Percentiles rank a stretch among this genome's conserved stretches.
Evolutionary conservation across 1,140 invertebrate species (phyloP).

Genomic region (Pachypeltis micranthus): DNA sequence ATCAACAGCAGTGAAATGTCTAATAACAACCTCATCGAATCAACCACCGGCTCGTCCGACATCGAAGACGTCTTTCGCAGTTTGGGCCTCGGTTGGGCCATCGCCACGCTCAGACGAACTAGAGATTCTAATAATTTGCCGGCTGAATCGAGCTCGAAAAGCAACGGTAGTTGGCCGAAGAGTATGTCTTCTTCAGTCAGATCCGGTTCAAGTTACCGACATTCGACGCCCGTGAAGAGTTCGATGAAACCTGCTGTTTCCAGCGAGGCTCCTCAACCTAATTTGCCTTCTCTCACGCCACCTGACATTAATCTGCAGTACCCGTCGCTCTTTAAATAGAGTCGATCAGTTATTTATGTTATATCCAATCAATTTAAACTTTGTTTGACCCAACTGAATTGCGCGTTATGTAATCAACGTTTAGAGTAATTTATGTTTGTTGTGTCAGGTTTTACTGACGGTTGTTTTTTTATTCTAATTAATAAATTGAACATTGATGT

Average conservation of each 20-base stretch:
- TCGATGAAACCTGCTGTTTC: neutral
- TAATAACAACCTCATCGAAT: neutral
- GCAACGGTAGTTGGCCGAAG: neutral
- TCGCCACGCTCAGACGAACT: conserved; percentile 6
- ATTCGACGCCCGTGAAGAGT: conserved; percentile 10
- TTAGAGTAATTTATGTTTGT: too few species aligned
- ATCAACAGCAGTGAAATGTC: neutral
- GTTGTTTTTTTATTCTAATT: too few species aligned
- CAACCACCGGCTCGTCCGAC: neutral
- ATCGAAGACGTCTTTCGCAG: conserved; percentile 19
- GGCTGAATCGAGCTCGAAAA: neutral
- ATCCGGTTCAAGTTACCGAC: neutral
- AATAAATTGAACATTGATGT: too few species aligned
- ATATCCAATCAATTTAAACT: too few species aligned
- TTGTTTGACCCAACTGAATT: too few species aligned
- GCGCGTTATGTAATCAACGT: too few species aligned
- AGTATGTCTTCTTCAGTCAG: neutral
- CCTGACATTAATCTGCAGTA: neutral
- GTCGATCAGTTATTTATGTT: too few species aligned
- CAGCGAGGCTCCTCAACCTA: neutral
- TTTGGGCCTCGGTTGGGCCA: conserved; percentile 19
- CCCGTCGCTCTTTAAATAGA: neutral
- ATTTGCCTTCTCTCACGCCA: neutral
- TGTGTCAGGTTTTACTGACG: too few species aligned
- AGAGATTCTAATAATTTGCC: neutral